Conservation (phyloP, 2,797 vertebrate species). For the Ateles fusciceps region DNA sequence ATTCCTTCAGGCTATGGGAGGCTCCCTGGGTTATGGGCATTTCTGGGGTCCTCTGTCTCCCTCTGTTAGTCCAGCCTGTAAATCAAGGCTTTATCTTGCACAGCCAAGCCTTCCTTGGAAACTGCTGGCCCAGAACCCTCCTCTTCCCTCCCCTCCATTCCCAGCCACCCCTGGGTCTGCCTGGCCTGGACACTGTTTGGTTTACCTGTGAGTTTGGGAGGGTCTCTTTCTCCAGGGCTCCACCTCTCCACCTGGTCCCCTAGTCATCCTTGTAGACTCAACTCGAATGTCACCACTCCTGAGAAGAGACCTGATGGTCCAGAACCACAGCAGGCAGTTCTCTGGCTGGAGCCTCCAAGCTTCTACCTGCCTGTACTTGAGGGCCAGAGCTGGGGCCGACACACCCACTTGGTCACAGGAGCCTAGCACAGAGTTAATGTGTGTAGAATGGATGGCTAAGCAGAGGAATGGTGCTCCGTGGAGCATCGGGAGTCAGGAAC, state of each 20-base stretch:
- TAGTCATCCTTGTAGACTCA: background rate
- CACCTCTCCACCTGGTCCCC: background rate
- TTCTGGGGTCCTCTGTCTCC: background rate
- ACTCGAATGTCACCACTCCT: background rate
- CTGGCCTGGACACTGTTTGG: background rate
- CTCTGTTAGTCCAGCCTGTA: background rate
- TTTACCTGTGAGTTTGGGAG: background rate
- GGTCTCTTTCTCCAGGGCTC: background rate
- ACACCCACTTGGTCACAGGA: background rate
- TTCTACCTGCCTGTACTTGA: background rate
- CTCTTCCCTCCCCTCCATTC: too few relatives aligned
- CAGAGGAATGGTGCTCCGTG: rapidly evolving
- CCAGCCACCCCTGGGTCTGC: background rate
- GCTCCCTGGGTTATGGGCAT: background rate
- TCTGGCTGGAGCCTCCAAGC: background rate
- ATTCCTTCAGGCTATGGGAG: background rate
- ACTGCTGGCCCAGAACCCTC: background rate
- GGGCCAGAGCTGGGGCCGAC: background rate
- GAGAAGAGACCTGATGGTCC: background rate
- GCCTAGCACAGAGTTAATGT: background rate
- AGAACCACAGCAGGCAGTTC: background rate
- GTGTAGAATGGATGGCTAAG: background rate
- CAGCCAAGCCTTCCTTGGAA: background rate
- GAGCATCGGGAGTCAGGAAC: rapidly evolving
- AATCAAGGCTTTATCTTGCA: background rate